Evolutionary conservation across 2,797 vertebrate species (phyloP).

Genomic region (Molossus molossus): DNA sequence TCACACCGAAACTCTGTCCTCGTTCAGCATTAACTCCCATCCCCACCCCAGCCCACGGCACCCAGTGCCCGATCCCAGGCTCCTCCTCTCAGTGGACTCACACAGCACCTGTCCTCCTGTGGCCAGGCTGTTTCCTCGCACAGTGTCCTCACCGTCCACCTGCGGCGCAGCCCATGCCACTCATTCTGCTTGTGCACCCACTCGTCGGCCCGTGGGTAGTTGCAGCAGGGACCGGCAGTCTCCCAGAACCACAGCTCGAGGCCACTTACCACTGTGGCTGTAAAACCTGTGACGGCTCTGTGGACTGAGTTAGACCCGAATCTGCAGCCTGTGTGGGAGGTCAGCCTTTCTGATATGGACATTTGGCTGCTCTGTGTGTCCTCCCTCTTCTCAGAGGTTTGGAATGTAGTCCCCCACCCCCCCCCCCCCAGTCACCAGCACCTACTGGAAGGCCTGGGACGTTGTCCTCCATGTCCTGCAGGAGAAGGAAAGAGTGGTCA

Average conservation of each 20-base stretch:
- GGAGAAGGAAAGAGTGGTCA: neutral
- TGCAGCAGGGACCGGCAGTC: too few species aligned
- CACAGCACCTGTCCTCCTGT: neutral
- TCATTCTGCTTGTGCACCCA: neutral
- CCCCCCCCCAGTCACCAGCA: neutral
- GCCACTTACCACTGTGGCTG: neutral
- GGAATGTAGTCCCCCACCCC: neutral
- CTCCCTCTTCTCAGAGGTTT: neutral
- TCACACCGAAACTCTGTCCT: neutral
- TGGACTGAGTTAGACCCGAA: neutral
- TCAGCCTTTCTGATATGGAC: neutral
- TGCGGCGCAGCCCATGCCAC: too few species aligned
- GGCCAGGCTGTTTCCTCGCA: neutral
- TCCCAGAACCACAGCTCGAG: neutral
- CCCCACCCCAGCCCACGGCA: accelerated
- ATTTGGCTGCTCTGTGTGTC: neutral
- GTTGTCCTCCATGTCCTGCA: neutral
- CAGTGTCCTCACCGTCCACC: neutral
- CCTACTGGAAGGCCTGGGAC: neutral
- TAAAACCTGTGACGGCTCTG: neutral
- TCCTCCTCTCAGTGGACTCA: accelerated
- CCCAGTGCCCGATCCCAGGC: neutral
- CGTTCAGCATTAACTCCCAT: neutral
- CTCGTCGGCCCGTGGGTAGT: neutral
- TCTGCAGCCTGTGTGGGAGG: neutral